Evolutionary conservation across 2,888 invertebrate genomes (phyloP).

Genomic region (Polydesmus complanatus): DNA sequence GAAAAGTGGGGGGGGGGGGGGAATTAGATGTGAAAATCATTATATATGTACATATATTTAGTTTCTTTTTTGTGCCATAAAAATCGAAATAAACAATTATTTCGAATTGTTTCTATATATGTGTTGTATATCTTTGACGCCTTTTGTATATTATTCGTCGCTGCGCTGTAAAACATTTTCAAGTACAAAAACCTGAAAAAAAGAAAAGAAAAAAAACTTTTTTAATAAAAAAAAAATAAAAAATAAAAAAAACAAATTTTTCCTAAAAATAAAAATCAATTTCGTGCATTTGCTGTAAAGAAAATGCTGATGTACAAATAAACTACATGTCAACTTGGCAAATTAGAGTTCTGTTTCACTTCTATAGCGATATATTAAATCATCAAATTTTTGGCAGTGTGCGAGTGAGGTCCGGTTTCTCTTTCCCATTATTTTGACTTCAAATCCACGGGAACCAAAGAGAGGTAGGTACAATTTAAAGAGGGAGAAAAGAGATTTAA

Average conservation of each 20-base stretch:
- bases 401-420: no score
- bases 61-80: background rate
- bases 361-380: background rate
- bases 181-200: background rate
- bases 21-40: background rate
- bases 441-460: background rate
- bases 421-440: background rate
- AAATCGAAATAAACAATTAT: background rate
- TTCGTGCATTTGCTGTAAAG: no score
- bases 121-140: background rate
- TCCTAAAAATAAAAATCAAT: no score
- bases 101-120: background rate
- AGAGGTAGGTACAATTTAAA: background rate
- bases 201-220: background rate
- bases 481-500: no score
- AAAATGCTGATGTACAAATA: background rate
- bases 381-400: background rate
- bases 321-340: background rate
- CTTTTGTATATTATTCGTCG: background rate
- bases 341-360: background rate
- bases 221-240: no score
- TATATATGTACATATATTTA: background rate
- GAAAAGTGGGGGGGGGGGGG: no score
- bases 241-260: no score
- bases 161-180: background rate